Percentiles rank a stretch among this genome's conserved stretches.
phyloP scores from a whole-genome alignment of 2,888 invertebrate genomes.

The Cryptophagus acutangulus region DNA sequence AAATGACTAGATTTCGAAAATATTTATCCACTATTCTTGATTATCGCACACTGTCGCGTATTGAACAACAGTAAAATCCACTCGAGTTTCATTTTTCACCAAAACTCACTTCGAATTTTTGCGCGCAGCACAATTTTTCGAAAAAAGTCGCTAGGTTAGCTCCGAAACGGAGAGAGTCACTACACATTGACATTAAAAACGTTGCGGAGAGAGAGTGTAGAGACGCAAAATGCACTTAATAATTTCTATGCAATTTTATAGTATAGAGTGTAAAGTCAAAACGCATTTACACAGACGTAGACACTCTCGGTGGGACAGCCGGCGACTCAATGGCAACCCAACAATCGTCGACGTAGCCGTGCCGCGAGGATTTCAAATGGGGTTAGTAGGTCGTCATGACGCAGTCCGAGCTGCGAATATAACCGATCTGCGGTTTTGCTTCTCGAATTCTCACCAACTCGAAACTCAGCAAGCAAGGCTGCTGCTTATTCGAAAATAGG shows the following conservation, averaged over 20 bases:
- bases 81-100: conserved; percentile 15
- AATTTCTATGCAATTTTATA: too few relatives aligned
- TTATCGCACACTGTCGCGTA: conserved; percentile 8
- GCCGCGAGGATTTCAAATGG: conserved; percentile 55
- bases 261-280: too few relatives aligned
- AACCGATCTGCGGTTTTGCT: conserved; percentile 59
- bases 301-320: conserved; percentile 29
- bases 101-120: neutral
- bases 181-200: too few relatives aligned
- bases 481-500: conserved; percentile 37
- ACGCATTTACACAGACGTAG: conserved; percentile 25
- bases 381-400: conserved; percentile 68
- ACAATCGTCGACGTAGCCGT: conserved; percentile 17
- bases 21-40: too few relatives aligned
- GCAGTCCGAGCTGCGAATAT: conserved; percentile 54
- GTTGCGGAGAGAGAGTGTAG: too few relatives aligned
- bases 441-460: neutral
- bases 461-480: conserved; percentile 33
- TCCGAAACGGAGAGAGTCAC: too few relatives aligned
- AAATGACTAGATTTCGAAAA: conserved; percentile 19
- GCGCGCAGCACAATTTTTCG: conserved; percentile 32
- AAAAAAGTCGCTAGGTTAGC: conserved; percentile 23
- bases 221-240: too few relatives aligned
- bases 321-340: conserved; percentile 45
- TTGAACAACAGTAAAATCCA: conserved; percentile 17